Evolutionary conservation across 35 echinoderm and acorn worm genomes (phyloP).

Genomic region (Strongylocentrotus purpuratus): DNA sequence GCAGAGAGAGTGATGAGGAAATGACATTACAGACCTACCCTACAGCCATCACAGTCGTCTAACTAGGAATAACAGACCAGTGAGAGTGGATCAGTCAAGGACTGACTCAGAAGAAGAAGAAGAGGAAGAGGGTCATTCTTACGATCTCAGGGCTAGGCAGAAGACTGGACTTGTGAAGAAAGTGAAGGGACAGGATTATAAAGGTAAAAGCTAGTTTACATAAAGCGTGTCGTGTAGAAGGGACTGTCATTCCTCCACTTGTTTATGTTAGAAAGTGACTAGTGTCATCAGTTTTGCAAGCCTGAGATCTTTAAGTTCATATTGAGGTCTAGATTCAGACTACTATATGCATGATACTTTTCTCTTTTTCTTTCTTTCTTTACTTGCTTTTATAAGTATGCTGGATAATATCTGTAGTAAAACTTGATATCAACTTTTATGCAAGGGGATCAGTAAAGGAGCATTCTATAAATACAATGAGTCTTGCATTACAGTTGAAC

Average conservation of each 20-base stretch:
- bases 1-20: slow-evolving; percentile 14
- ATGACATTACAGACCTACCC: neutral
- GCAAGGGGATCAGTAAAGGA: too few relatives aligned
- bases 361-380: too few relatives aligned
- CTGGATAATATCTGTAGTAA: too few relatives aligned
- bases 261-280: too few relatives aligned
- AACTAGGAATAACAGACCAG: neutral
- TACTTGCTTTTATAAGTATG: too few relatives aligned
- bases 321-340: too few relatives aligned
- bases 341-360: too few relatives aligned
- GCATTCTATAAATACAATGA: too few relatives aligned
- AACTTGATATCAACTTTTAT: too few relatives aligned
- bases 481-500: too few relatives aligned
- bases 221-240: neutral
- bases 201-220: neutral
- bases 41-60: neutral
- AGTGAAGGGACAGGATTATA: neutral
- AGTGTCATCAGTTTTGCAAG: too few relatives aligned
- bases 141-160: slow-evolving; percentile 33
- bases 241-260: neutral
- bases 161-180: neutral
- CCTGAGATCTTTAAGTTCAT: too few relatives aligned
- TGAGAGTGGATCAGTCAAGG: neutral
- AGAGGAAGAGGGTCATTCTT: slow-evolving; percentile 20
- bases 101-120: slow-evolving; percentile 21